These are phyloP conservation scores for Oxytorus armatus DNA, from an alignment of 2,888 invertebrate genomes.

Conservation along the genomic window DNA sequence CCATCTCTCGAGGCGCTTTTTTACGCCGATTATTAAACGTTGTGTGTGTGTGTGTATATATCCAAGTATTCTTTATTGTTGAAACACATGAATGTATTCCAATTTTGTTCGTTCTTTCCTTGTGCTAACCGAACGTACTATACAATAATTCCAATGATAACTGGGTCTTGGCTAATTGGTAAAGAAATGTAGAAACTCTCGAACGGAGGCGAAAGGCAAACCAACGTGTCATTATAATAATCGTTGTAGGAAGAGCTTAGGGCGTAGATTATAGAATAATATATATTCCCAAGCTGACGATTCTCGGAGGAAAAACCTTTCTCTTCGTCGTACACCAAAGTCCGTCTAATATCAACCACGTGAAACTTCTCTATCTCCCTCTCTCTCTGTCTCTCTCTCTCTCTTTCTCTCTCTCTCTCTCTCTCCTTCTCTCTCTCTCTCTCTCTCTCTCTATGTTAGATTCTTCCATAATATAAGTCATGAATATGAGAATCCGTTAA, in stretches of 20 bases:
- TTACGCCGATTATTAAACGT: conserved; percentile 36
- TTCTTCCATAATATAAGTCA: conserved; percentile 29
- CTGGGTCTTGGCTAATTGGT: conserved; percentile 54
- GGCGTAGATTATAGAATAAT: conserved; percentile 15
- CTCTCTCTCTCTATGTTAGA: conserved; percentile 12
- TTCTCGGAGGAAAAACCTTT: conserved; percentile 49
- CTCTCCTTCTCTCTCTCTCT: conserved; percentile 1
- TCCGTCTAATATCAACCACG: conserved; percentile 37
- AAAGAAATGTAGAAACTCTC: conserved; percentile 47
- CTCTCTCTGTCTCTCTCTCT: conserved; percentile 11
- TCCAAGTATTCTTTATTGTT: neutral
- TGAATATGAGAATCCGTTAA: conserved; percentile 2
- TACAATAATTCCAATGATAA: conserved; percentile 47
- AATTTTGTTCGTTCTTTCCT: conserved; percentile 1
- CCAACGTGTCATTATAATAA: conserved; percentile 64
- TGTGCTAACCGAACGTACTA: neutral
- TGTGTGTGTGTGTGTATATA: conserved; percentile 7
- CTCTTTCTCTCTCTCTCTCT: conserved; percentile 7
- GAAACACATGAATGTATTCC: conserved; percentile 11
- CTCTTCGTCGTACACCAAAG: conserved; percentile 43
- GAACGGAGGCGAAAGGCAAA: conserved; percentile 32
- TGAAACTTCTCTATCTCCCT: neutral
- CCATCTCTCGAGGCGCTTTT: conserved; percentile 1
- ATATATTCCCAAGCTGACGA: conserved; percentile 35
- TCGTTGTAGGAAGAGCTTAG: conserved; percentile 50